phyloP scores from a whole-genome alignment of 2,797 vertebrate genomes.

The Arrhamphus sclerolepis region DNA sequence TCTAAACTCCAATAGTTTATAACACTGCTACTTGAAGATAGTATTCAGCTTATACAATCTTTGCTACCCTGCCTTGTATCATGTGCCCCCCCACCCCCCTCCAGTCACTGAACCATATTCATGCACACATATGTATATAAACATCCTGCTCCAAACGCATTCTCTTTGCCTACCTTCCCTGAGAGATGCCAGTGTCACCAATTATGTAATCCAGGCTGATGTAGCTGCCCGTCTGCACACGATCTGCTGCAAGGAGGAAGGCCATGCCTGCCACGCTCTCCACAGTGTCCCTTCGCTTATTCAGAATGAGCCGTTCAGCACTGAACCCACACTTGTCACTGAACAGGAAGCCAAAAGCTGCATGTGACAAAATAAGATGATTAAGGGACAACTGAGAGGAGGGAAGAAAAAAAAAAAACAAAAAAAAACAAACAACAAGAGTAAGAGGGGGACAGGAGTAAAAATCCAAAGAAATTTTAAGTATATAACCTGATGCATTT shows the following conservation, averaged over 20 bases:
- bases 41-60: no score
- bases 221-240: slow-evolving; percentile 92
- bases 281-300: slow-evolving; percentile 86
- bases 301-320: slow-evolving; percentile 87
- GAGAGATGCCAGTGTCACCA: slow-evolving; percentile 89
- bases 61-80: no score
- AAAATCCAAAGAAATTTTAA: background rate
- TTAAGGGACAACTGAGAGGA: background rate
- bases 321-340: slow-evolving; percentile 96
- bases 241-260: slow-evolving; percentile 88
- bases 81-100: no score
- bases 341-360: slow-evolving; percentile 95
- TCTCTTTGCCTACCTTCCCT: slow-evolving; percentile 78
- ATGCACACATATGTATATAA: background rate
- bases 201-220: slow-evolving; percentile 93
- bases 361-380: slow-evolving; percentile 16
- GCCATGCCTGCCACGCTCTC: slow-evolving; percentile 92
- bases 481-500: background rate
- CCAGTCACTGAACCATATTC: background rate
- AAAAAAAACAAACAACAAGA: background rate
- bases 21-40: no score
- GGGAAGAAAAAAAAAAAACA: slow-evolving; percentile 52
- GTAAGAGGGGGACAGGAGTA: background rate
- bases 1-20: no score
- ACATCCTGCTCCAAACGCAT: background rate